Evolutionary conservation across 2,888 invertebrate genomes (phyloP).

Genomic region (Ophioninae sp.): DNA sequence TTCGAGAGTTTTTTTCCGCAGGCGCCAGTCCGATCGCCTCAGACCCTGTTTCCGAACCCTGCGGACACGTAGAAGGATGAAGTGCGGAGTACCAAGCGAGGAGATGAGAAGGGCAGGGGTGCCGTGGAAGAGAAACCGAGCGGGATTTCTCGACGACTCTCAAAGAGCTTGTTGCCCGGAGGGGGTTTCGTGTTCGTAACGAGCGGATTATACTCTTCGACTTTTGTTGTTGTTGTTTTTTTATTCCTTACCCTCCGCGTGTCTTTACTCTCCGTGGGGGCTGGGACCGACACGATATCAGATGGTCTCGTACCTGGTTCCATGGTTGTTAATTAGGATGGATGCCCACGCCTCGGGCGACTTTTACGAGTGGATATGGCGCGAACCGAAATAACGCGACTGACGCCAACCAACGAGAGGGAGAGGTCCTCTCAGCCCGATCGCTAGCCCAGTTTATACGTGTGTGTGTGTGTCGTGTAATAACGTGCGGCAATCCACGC

Average conservation of each 20-base stretch:
- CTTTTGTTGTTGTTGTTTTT: not conserved
- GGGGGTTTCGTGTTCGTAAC: constrained; percentile 78
- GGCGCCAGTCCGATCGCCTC: constrained; percentile 55
- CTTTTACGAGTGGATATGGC: constrained; percentile 80
- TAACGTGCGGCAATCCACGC: constrained; percentile 57
- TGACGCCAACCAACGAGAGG: constrained; percentile 68
- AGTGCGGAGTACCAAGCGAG: constrained; percentile 26
- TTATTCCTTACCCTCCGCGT: constrained; percentile 34
- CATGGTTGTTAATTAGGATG: constrained; percentile 81
- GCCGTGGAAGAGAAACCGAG: constrained; percentile 32
- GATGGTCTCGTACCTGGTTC: constrained; percentile 79
- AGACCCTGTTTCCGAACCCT: constrained; percentile 11
- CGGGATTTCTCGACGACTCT: constrained; percentile 40
- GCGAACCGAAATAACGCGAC: constrained; percentile 77
- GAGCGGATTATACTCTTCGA: constrained; percentile 78
- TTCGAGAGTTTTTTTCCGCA: constrained; percentile 19
- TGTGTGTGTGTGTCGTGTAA: constrained; percentile 6
- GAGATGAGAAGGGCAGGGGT: constrained; percentile 55
- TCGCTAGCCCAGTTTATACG: not conserved
- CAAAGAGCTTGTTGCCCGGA: constrained; percentile 63
- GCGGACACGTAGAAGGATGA: constrained; percentile 52
- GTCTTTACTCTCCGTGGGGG: constrained; percentile 31
- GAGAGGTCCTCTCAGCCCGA: constrained; percentile 36
- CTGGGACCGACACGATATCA: constrained; percentile 72
- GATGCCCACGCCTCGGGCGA: constrained; percentile 80